Base-by-base conservation (phyloP, 2,113 vertebrate species). In the Felis chaus region DNA sequence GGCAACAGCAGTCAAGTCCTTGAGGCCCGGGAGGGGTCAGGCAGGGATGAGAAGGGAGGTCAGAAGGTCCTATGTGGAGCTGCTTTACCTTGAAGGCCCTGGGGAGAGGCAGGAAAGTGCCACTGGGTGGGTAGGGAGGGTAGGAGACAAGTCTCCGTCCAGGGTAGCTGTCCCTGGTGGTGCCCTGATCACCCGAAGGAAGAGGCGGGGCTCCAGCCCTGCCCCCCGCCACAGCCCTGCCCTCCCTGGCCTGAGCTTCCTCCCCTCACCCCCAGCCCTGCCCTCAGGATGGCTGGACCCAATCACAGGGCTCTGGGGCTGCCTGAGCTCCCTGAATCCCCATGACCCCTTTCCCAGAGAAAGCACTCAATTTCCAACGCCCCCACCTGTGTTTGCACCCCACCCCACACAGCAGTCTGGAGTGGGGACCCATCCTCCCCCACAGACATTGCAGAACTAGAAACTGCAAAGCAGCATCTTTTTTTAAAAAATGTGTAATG, bases 91-190 rank as follows among this genome's bases (percentile, higher is more conserved):
- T 1, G 39, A 16, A 81, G 86, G 45, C 69, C 19, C 57, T 12
- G 14, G 53, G n/a, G 11, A 50, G 39, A 84, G 27, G 57, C 74
- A 15, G n/a, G 73, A 23, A 68, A 9, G 48, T 1, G 1, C n/a
- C 23, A 2, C 0, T 0, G 4, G 5, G 57, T 33, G 31, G 29
- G n/a, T 21, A 27, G 84, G 15, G 36, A 2, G 65, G 5, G 10
- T 11, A 15, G 18, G 41, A 33, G 53, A 12, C 27, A 29, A 53
- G 61, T 50, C 57, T 88, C 25, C 0, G 12, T 29, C 36, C 36
- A 39, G 48, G 25, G 39, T 2, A 3, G 36, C 83, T 12, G 36
- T 66, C n/a, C 36, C 15, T 13, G 4, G 11, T 4, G 14, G 66
- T 2, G 5, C 9, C 76, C 31, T 73, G 18, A 45, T 5, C 78